A percentile compares a stretch with the other conserved stretches of the same genome.
phyloP scores from a whole-genome alignment of 2,113 vertebrate genomes.

The Nematolebias whitei region DNA sequence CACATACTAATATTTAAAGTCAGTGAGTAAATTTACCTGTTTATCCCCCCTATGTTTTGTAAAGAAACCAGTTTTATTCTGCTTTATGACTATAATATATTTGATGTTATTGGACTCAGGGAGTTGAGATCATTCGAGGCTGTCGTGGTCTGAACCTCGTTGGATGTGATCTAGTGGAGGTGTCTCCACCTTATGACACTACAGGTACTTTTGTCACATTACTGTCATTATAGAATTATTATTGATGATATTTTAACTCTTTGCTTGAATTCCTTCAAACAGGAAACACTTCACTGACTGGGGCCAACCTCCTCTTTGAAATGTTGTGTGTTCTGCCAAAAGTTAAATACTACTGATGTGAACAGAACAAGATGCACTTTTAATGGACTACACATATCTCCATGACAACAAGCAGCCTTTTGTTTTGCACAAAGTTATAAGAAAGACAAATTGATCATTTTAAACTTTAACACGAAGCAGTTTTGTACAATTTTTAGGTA shows the following conservation, averaged over 20 bases:
- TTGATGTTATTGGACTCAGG: slow-evolving; percentile 72
- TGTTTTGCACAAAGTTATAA: background rate
- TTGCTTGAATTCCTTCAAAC: background rate
- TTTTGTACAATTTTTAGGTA: no score
- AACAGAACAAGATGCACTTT: no score
- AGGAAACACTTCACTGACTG: slow-evolving; percentile 94
- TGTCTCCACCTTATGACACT: slow-evolving; percentile 87
- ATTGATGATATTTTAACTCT: background rate
- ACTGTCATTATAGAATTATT: background rate
- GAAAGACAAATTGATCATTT: background rate
- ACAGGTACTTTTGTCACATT: slow-evolving; percentile 83
- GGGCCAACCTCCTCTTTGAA: slow-evolving; percentile 93
- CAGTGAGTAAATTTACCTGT: no score
- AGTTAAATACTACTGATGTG: slow-evolving; percentile 77
- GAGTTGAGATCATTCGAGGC: slow-evolving; percentile 91
- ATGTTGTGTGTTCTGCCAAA: slow-evolving; percentile 92
- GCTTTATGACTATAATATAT: no score
- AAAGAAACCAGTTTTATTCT: no score
- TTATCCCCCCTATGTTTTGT: no score
- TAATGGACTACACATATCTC: background rate
- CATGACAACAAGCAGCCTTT: background rate
- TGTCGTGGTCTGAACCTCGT: slow-evolving; percentile 89
- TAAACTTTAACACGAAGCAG: background rate
- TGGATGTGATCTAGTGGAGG: slow-evolving; percentile 94
- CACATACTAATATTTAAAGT: no score